Conservation (phyloP, 2,113 vertebrate species). For the Myanophis thanlyinensis region DNA sequence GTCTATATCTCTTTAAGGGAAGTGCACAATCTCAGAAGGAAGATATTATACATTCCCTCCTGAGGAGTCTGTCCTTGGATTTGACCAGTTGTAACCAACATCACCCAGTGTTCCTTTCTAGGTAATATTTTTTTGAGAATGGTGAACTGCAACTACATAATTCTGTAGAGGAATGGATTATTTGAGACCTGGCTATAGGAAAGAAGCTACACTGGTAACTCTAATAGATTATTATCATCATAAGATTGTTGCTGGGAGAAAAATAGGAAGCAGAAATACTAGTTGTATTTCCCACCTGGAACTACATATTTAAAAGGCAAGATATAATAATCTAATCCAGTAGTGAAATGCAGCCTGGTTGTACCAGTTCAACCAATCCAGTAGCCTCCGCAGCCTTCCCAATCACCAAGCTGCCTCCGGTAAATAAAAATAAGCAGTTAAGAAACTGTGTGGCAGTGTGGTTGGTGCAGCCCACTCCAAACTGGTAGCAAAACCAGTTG, state of each 20-base stretch:
- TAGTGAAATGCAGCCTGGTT: too few species aligned
- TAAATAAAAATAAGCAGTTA: too few species aligned
- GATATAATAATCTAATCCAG: too few species aligned
- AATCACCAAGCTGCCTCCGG: too few species aligned
- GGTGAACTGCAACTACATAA: not conserved
- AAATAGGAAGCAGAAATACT: not conserved
- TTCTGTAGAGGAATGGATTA: not conserved
- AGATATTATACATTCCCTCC: not conserved
- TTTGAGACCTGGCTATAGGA: not conserved
- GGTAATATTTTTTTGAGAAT: not conserved
- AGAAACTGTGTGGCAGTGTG: too few species aligned
- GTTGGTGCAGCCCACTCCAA: too few species aligned
- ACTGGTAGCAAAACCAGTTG: too few species aligned
- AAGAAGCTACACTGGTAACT: not conserved
- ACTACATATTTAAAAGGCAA: not conserved
- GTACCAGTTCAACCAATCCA: too few species aligned
- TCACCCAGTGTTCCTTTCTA: not conserved
- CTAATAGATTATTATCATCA: not conserved
- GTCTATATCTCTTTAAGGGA: not conserved
- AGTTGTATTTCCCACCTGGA: not conserved
- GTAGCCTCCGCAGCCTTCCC: too few species aligned
- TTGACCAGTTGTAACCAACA: not conserved
- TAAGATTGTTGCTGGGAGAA: not conserved
- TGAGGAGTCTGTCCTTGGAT: not conserved
- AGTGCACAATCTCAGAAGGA: not conserved